Conservation (phyloP, 2,888 invertebrate species). For the Petrolisthes manimaculis region DNA sequence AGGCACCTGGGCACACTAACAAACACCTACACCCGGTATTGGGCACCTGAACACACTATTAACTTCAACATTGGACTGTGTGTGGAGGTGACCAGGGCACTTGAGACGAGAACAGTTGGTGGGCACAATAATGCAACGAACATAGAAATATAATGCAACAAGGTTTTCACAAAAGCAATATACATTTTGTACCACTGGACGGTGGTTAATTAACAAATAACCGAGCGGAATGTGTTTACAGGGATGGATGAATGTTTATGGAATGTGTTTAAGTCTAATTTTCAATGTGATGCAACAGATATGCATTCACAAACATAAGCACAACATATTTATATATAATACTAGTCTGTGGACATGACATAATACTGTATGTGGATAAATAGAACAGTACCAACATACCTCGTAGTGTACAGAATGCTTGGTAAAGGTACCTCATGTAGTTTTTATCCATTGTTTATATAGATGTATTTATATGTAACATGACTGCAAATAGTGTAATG, state of each 20-base stretch:
- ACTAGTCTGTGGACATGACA: neutral
- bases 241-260: neutral
- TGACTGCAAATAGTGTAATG: no score
- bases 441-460: no score
- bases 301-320: neutral
- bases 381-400: no score
- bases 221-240: conserved; percentile 7
- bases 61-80: neutral
- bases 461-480: no score
- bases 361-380: neutral
- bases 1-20: no score
- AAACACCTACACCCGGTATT: no score
- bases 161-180: conserved; percentile 33
- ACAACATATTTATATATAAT: neutral
- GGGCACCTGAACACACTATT: neutral
- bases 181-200: conserved; percentile 43
- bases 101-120: conserved; percentile 44
- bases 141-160: conserved; percentile 39
- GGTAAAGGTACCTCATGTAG: no score
- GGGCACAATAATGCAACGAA: conserved; percentile 33
- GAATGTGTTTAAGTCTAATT: conserved; percentile 18
- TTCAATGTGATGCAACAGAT: neutral
- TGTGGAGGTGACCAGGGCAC: neutral
- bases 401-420: no score
- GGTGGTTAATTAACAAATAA: conserved; percentile 12